phyloP scores from a whole-genome alignment of 2,113 vertebrate genomes.

The Leucoraja erinaceus region DNA sequence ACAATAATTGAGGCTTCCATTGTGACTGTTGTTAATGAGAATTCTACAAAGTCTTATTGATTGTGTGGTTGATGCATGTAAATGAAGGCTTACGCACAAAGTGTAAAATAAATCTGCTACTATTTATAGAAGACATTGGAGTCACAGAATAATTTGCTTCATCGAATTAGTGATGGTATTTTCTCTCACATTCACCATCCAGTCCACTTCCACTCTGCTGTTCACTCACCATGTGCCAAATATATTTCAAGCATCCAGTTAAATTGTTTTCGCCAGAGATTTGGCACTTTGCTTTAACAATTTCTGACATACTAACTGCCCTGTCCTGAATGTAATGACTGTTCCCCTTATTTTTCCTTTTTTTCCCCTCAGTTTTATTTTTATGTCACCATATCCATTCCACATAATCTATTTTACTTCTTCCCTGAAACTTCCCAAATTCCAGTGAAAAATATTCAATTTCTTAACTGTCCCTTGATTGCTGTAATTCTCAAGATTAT shows the following conservation, averaged over 20 bases:
- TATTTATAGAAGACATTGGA: constrained; percentile 3
- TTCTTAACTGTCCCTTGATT: neutral
- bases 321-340: neutral
- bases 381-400: neutral
- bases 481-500: neutral
- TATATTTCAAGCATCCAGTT: neutral
- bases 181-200: neutral
- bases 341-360: neutral
- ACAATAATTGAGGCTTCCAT: neutral
- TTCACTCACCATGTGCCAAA: neutral
- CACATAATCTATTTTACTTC: neutral
- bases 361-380: neutral
- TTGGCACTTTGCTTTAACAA: neutral
- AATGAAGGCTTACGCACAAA: neutral
- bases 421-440: neutral
- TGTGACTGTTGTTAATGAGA: neutral
- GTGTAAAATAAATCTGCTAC: constrained; percentile 9
- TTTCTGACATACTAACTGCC: neutral
- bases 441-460: neutral
- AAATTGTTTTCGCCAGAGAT: neutral
- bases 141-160: neutral
- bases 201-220: neutral
- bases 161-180: neutral
- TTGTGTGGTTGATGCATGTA: neutral
- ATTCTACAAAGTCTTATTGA: neutral